Conservation (phyloP, 1,140 invertebrate species). For the Tetramorium alpestre region DNA sequence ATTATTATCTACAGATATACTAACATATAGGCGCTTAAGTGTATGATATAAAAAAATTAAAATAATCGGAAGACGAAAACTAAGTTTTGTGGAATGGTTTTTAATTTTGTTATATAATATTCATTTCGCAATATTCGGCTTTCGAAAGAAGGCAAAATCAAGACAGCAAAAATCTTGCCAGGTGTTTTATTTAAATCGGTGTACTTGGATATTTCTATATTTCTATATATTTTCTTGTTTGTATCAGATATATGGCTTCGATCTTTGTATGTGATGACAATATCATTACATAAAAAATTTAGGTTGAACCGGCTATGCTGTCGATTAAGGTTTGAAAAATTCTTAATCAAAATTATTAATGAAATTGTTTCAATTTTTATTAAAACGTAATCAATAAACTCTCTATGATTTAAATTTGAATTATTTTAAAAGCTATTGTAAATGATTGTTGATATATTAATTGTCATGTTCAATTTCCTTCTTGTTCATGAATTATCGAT, state of each 20-base stretch:
- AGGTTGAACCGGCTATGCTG: neutral
- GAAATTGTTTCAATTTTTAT: neutral
- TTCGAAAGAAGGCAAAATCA: neutral
- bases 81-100: neutral
- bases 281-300: neutral
- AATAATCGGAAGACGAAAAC: constrained; percentile 24
- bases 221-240: neutral
- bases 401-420: neutral
- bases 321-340: neutral
- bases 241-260: neutral
- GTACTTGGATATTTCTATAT: neutral
- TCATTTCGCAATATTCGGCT: neutral
- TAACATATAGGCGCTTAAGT: constrained; percentile 4
- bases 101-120: neutral
- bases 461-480: constrained; percentile 10
- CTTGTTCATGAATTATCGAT: neutral
- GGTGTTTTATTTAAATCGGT: neutral
- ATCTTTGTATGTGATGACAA: neutral
- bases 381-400: neutral
- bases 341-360: neutral
- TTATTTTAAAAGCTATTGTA: neutral
- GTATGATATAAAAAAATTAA: neutral
- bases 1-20: neutral
- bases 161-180: neutral
- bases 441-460: neutral